Conservation (phyloP, 2,797 vertebrate species). For the Phataginus tricuspis region DNA sequence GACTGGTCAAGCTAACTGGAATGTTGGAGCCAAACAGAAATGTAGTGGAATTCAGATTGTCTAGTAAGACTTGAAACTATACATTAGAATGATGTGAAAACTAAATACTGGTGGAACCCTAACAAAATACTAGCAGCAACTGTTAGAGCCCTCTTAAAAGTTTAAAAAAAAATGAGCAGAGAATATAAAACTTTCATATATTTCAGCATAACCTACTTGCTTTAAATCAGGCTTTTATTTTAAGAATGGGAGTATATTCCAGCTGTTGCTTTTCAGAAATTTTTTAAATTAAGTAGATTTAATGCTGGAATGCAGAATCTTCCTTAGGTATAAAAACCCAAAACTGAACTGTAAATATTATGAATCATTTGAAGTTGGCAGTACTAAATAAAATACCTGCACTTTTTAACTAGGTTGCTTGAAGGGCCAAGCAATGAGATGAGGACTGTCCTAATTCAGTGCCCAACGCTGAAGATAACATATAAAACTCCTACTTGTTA, state of each 20-base stretch:
- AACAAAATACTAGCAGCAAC: conserved; percentile 80
- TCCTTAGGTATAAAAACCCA: conserved; percentile 72
- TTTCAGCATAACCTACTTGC: conserved; percentile 75
- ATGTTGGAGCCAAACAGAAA: conserved; percentile 89
- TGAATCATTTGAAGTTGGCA: conserved; percentile 54
- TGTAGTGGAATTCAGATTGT: conserved; percentile 88
- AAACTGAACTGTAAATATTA: conserved; percentile 69
- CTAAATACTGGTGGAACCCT: conserved; percentile 81
- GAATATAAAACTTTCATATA: conserved; percentile 77
- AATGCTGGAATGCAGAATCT: conserved; percentile 79
- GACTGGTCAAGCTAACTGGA: conserved; percentile 89
- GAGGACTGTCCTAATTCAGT: conserved; percentile 60
- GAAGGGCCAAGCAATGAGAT: conserved; percentile 64
- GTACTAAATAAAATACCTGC: conserved; percentile 67
- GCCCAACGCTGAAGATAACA: conserved; percentile 50
- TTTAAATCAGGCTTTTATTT: conserved; percentile 66
- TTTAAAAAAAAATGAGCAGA: conserved; percentile 80
- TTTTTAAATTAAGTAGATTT: conserved; percentile 74
- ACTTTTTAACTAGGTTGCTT: conserved; percentile 56
- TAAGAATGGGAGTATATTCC: conserved; percentile 42
- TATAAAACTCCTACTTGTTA: background rate
- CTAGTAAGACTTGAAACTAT: conserved; percentile 80
- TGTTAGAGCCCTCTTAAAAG: conserved; percentile 79
- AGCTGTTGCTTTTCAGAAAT: conserved; percentile 55
- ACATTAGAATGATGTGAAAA: conserved; percentile 74